A percentile compares a stretch with the other conserved stretches of the same genome.
Evolutionary conservation across 2,888 invertebrate genomes (phyloP).

Genomic region (Troides aeacus): DNA sequence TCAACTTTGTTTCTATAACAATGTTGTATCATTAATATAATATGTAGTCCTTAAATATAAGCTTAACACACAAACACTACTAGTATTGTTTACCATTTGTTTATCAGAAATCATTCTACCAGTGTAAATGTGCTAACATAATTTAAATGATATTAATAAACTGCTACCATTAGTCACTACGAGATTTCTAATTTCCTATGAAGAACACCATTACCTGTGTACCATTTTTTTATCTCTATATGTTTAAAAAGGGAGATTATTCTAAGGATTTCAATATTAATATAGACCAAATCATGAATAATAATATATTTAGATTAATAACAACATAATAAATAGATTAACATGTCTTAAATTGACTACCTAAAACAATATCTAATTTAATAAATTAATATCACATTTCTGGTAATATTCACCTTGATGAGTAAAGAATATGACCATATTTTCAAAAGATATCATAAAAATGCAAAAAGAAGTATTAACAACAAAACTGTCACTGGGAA

Average conservation of each 20-base stretch:
- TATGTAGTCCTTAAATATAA: slow-evolving; percentile 21
- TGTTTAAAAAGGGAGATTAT: background rate
- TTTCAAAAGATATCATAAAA: slow-evolving; percentile 82
- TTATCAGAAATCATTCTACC: slow-evolving; percentile 21
- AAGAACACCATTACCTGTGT: slow-evolving; percentile 20
- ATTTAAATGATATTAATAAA: slow-evolving; percentile 28
- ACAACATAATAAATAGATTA: slow-evolving; percentile 25
- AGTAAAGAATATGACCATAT: slow-evolving; percentile 56
- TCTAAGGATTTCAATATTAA: background rate
- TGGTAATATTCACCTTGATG: slow-evolving; percentile 69
- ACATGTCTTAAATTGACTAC: slow-evolving; percentile 22
- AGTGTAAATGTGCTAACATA: slow-evolving; percentile 28
- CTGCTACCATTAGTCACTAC: slow-evolving; percentile 24
- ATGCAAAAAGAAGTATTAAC: slow-evolving; percentile 88
- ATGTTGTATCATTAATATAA: slow-evolving; percentile 12
- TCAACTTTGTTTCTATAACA: slow-evolving; percentile 20
- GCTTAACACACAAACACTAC: slow-evolving; percentile 17
- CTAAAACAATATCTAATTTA: slow-evolving; percentile 38
- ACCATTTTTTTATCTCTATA: background rate
- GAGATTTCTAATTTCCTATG: slow-evolving; percentile 28
- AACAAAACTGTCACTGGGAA: slow-evolving; percentile 89
- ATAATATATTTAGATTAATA: slow-evolving; percentile 24
- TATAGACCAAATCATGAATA: slow-evolving; percentile 14
- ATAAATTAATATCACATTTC: slow-evolving; percentile 76
- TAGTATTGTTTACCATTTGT: slow-evolving; percentile 26